Percentiles rank a stretch among this genome's conserved stretches.
Evolutionary conservation across 2,797 vertebrate species (phyloP).

Genomic region (Hippopotamyrus pictus): DNA sequence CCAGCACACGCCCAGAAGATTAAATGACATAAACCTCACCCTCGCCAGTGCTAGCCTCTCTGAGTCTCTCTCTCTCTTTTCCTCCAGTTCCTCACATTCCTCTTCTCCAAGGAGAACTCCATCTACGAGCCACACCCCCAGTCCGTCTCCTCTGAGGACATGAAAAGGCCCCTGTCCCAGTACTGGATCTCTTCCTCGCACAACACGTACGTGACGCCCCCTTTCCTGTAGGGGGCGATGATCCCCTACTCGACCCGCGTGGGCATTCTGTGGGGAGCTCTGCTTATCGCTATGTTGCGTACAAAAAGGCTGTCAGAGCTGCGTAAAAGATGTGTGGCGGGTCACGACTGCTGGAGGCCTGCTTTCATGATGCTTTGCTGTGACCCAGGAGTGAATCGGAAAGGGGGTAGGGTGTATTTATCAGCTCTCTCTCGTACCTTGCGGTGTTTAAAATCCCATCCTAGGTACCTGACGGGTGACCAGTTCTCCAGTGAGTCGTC

Average conservation of each 20-base stretch:
- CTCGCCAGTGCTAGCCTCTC: conserved; percentile 42
- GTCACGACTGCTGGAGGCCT: not conserved
- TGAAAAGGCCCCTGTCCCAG: conserved; percentile 94
- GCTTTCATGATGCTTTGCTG: not conserved
- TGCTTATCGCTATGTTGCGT: not conserved
- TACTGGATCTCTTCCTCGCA: conserved; percentile 99
- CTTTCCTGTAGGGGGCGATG: not conserved
- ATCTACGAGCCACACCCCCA: conserved; percentile 82
- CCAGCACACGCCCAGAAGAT: not conserved
- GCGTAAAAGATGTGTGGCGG: not conserved
- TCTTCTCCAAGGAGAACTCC: conserved; percentile 97
- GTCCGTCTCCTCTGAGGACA: conserved; percentile 77
- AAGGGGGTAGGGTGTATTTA: not conserved
- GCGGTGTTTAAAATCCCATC: not conserved
- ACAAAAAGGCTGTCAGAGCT: not conserved
- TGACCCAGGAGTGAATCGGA: not conserved
- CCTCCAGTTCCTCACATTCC: conserved; percentile 84
- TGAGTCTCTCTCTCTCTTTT: conserved; percentile 30
- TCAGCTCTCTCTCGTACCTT: not conserved
- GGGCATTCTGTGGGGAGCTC: not conserved
- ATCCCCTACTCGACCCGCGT: not conserved
- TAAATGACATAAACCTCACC: not conserved
- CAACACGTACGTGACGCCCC: conserved; percentile 79
- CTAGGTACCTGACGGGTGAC: conserved; percentile 79
- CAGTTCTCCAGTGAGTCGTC: conserved; percentile 95